Conservation (phyloP, 2,113 vertebrate species). For the Indri indri region DNA sequence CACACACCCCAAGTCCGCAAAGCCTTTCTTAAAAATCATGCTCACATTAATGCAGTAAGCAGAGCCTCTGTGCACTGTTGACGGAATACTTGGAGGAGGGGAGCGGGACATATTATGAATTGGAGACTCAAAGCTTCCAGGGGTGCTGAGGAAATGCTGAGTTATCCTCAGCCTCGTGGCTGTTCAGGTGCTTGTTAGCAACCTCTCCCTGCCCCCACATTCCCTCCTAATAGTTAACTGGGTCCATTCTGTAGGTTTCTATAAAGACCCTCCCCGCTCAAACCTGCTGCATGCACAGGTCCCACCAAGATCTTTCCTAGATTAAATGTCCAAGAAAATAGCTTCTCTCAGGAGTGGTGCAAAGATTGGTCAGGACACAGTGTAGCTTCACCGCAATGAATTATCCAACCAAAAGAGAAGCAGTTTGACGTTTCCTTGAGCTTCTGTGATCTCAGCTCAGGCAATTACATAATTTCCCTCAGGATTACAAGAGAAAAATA, state of each 20-base stretch:
- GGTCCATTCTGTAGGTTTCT: background rate
- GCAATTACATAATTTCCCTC: background rate
- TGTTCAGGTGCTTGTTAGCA: background rate
- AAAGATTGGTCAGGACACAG: background rate
- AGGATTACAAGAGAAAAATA: background rate
- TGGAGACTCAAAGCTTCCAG: background rate
- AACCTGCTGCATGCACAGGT: background rate
- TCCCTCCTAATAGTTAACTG: background rate
- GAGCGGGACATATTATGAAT: background rate
- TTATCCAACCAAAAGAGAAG: background rate
- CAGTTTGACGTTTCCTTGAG: background rate
- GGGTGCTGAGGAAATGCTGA: background rate
- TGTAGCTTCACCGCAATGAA: background rate
- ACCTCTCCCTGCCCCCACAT: background rate
- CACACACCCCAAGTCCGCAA: background rate
- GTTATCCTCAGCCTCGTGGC: background rate
- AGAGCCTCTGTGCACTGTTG: background rate
- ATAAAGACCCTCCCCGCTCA: background rate
- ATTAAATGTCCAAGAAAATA: background rate
- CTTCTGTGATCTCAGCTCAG: background rate
- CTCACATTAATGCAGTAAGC: background rate
- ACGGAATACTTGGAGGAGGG: background rate
- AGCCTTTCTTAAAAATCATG: background rate
- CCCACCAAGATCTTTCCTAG: too few species aligned
- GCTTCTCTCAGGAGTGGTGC: rapidly evolving